Evolutionary conservation across 2,113 vertebrate species (phyloP).

Genomic region (Glaucomys volans): DNA sequence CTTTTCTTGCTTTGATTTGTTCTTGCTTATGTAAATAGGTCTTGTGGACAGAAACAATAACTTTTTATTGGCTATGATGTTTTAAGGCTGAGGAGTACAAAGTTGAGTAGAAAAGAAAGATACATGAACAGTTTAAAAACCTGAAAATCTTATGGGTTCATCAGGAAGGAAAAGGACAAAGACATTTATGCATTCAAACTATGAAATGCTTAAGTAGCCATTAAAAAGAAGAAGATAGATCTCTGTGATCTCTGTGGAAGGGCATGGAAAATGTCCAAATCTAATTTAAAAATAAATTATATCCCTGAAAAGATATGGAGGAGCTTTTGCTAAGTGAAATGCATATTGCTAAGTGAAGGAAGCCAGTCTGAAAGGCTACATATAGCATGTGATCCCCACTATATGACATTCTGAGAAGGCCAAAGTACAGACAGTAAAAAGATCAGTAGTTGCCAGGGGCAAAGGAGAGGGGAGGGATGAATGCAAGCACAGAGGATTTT

Average conservation of each 20-base stretch:
- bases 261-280: neutral
- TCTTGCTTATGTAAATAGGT: neutral
- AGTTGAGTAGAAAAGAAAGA: constrained; percentile 32
- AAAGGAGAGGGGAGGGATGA: neutral
- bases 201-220: neutral
- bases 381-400: neutral
- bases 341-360: neutral
- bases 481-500: too few relatives aligned
- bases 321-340: too few relatives aligned
- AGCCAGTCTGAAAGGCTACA: neutral
- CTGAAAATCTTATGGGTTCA: neutral
- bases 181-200: neutral
- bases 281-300: neutral
- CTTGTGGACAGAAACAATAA: constrained; percentile 21
- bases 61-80: neutral
- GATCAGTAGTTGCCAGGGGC: neutral
- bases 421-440: neutral
- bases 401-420: neutral
- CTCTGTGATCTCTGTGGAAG: rapidly evolving
- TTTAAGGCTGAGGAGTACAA: neutral
- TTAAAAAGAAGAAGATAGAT: neutral
- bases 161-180: neutral
- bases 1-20: neutral
- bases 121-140: neutral
- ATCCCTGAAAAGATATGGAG: neutral